Base-by-base conservation (phyloP, 2,113 vertebrate species). In the Stictonetta naevosa region DNA sequence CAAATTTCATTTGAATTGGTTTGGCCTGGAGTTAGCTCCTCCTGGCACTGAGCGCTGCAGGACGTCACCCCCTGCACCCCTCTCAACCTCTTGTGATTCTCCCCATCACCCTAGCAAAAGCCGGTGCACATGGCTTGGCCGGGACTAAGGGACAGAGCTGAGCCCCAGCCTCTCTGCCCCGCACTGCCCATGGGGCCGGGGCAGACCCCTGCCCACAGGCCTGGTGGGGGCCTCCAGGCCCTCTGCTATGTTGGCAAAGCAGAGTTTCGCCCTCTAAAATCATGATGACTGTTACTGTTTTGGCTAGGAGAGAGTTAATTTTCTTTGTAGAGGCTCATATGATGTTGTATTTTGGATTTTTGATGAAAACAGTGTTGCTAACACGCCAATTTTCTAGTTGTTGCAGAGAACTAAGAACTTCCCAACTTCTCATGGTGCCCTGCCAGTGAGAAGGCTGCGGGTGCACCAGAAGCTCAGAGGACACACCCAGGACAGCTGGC, bases 51-150 rank as follows among this genome's bases (percentile, higher is more conserved):
- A 33, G 28, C 59, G 46, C 73, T 81, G 82, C 44, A 46, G 10
- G 11, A 9, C 22, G 50, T 46, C 6, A 3, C 31, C 28, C 44
- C 52, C 5, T 2, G 14, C 5, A 4, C 29, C 12, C 26, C 7
- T 10, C 42, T 33, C 59, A 44, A 16, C 38, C 16, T 50, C 11
- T 25, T 77, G 0, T 19, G 20, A 20, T n/a, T n/a, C 55, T 38
- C 55, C n/a, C 1, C 5, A 28, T 42, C 1, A 1, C 13, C 50
- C 52, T 6, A 7, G 8, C 0, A 5, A 34, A 55, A 53, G 22
- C 22, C 40, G 15, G 42, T 42, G 42, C 42, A 42, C 9, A 3
- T 42, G 42, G 42, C 42, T 42, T n/a, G 9, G 34, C 21, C 21
- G 26, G 59, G 19, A 10, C 5, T 8, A 33, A 22, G n/a, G 34